phyloP scores from a whole-genome alignment of 2,113 vertebrate genomes.

The Heptranchias perlo region DNA sequence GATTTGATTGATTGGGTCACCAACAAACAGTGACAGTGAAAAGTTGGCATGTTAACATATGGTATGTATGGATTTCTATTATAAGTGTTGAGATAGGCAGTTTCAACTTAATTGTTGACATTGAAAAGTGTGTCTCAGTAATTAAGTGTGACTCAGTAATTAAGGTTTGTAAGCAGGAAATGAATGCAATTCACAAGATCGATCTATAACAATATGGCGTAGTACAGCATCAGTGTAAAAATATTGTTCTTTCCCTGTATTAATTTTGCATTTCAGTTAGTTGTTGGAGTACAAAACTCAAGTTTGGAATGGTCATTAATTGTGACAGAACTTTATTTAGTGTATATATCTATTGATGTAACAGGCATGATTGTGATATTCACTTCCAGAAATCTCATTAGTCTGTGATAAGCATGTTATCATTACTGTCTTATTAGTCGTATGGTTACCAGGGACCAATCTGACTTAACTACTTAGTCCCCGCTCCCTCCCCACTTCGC shows the following conservation, averaged over 20 bases:
- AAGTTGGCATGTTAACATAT: not conserved
- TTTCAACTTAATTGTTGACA: not conserved
- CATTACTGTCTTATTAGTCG: not conserved
- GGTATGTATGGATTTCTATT: not conserved
- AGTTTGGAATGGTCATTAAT: not conserved
- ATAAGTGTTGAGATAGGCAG: not conserved
- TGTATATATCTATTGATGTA: not conserved
- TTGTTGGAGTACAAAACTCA: not conserved
- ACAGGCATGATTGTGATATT: not conserved
- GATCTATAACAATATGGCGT: not conserved
- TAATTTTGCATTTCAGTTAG: not conserved
- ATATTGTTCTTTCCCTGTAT: not conserved
- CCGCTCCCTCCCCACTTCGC: not conserved
- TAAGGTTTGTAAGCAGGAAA: not conserved
- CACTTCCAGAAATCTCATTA: not conserved
- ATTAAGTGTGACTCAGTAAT: not conserved
- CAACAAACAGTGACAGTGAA: not conserved
- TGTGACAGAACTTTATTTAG: not conserved
- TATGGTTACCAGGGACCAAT: not conserved
- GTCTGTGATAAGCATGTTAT: not conserved
- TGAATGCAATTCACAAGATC: not conserved
- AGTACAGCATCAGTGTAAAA: too few relatives aligned
- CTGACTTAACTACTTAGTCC: not conserved
- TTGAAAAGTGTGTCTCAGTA: not conserved
- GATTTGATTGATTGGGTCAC: not conserved